Evolutionary conservation across 2,113 vertebrate species (phyloP), one percentile per base, ranked within the genome.

Genomic region (Hoplias malabaricus): DNA sequence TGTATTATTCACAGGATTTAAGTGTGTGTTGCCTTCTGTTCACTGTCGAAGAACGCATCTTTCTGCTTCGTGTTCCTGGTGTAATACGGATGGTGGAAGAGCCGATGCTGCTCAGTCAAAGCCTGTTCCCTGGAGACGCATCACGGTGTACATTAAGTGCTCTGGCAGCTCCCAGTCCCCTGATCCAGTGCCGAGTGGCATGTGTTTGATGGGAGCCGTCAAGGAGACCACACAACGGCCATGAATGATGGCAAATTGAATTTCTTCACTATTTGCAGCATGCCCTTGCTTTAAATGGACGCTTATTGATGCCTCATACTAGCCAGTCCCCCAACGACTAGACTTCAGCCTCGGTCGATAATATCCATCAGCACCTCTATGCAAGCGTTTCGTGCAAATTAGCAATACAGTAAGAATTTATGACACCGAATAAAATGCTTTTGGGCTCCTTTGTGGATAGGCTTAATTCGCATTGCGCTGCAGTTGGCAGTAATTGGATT

Each of bases 171-270:
- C 59, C 27, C 33, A 74, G 63, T 78, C 69, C 63, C 63, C 59
- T 65, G 40, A 13, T 25, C 19, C 36, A 25, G 50, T 56, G 38
- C 85, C 79, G 84, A 79, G 85, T 85, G 84, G 86, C 79, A 80
- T 91, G 86, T 87, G 83, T 84, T 88, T 85, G 85, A 90, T 85
- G 84, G 74, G 77, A 66, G 69, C 75, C 85, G 87, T 89, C 88
- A 87, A 77, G 66, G 10, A 80, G 78, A 80, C 78, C 79, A 82
- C 53, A 80, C 80, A 89, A 87, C 84, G 81, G 84, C 84, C 87
- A 86, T 80, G 86, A 91, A 85, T 85, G 82, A 87, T 78, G 85
- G 88, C 83, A 90, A 90, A 92, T 91, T 90, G 87, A 90, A 91
- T 90, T 88, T 84, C 80, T 86, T 82, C 75, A 77, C 85, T 72